Conservation (phyloP, 2,113 vertebrate genomes). For the Apaloderma vittatum region DNA sequence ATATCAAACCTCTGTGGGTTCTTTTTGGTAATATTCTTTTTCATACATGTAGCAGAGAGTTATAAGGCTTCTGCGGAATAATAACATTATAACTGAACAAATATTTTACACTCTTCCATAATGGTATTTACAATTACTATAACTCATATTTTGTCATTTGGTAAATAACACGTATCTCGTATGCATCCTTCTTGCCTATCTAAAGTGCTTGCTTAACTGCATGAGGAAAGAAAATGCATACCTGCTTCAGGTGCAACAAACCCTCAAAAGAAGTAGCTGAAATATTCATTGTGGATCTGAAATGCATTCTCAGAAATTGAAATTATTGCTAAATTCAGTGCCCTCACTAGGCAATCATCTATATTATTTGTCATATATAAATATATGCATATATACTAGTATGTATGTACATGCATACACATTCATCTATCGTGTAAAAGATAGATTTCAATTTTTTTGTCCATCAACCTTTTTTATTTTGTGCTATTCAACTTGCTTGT, state of each 20-base stretch:
- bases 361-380: conserved; percentile 58
- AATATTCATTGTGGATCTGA: conserved; percentile 34
- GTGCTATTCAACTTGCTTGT: conserved; percentile 74
- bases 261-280: conserved; percentile 17
- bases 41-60: conserved; percentile 72
- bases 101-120: conserved; percentile 77
- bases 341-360: conserved; percentile 56
- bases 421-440: conserved; percentile 38
- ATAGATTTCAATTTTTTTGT: conserved; percentile 49
- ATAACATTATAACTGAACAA: conserved; percentile 73
- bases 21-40: conserved; percentile 74
- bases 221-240: conserved; percentile 43
- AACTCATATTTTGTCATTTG: conserved; percentile 49
- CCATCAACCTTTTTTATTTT: conserved; percentile 63
- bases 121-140: conserved; percentile 73
- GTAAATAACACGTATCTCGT: conserved; percentile 30
- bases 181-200: conserved; percentile 60
- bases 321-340: conserved; percentile 68
- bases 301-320: conserved; percentile 55
- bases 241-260: conserved; percentile 27
- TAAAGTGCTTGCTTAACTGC: conserved; percentile 76
- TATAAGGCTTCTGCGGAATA: conserved; percentile 82
- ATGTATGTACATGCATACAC: conserved; percentile 72
- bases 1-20: conserved; percentile 38
- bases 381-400: conserved; percentile 58